phyloP scores from a whole-genome alignment of 2,888 invertebrate species.

The Metalampra italica region DNA sequence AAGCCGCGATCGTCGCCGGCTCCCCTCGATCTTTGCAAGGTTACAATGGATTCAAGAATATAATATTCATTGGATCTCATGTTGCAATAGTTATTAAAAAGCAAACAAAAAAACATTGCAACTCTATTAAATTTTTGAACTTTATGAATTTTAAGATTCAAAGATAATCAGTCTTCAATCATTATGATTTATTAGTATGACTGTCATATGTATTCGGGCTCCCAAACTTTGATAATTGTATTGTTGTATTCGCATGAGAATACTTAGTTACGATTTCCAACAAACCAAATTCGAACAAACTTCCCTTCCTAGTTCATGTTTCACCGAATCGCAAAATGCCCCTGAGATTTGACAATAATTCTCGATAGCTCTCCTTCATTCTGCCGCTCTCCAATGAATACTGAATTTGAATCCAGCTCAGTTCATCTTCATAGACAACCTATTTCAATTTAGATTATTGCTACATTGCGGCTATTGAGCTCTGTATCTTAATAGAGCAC shows the following conservation, averaged over 20 bases:
- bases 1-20: conserved; percentile 32
- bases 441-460: conserved; percentile 74
- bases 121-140: too few relatives aligned
- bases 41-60: not conserved
- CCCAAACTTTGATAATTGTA: too few relatives aligned
- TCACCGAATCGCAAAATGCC: conserved; percentile 41
- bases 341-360: conserved; percentile 73
- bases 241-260: too few relatives aligned
- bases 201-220: too few relatives aligned
- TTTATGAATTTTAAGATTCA: too few relatives aligned
- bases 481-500: conserved; percentile 44
- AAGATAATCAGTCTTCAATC: too few relatives aligned
- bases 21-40: conserved; percentile 22
- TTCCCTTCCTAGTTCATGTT: conserved; percentile 29
- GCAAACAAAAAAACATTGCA: too few relatives aligned
- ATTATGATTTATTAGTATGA: too few relatives aligned
- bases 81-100: too few relatives aligned
- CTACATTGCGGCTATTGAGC: conserved; percentile 28
- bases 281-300: conserved; percentile 19
- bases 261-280: conserved; percentile 12
- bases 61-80: not conserved
- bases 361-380: conserved; percentile 63
- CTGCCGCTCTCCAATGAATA: conserved; percentile 64
- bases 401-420: conserved; percentile 52
- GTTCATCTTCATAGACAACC: conserved; percentile 50